These are phyloP conservation scores for Eurypyga helias DNA, from an alignment of 2,113 vertebrate species.

Conservation along the genomic window DNA sequence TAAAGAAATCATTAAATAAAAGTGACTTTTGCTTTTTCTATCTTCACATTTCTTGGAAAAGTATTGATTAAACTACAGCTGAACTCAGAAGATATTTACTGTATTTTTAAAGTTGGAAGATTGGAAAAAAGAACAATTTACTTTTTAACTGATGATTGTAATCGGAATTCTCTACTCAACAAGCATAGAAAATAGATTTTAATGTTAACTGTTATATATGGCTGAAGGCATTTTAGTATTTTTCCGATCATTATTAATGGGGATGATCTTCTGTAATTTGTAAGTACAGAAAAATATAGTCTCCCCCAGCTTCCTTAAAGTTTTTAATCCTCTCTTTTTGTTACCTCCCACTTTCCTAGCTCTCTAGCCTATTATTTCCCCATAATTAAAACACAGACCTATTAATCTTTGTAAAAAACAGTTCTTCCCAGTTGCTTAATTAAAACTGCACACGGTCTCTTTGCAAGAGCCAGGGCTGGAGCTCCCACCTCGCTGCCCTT, in stretches of 20 bases:
- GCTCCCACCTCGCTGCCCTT: neutral
- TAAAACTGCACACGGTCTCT: neutral
- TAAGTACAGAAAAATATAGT: neutral
- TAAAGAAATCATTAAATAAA: slow-evolving; percentile 70
- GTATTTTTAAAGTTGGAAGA: slow-evolving; percentile 26
- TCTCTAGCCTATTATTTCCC: slow-evolving; percentile 14
- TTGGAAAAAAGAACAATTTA: neutral
- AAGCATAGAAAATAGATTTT: slow-evolving; percentile 43
- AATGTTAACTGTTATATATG: neutral
- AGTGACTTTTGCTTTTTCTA: slow-evolving; percentile 67
- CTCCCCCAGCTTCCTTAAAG: neutral
- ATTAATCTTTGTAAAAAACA: neutral
- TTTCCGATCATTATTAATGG: slow-evolving; percentile 51
- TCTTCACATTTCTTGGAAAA: slow-evolving; percentile 67
- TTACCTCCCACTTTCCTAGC: neutral
- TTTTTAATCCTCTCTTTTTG: slow-evolving; percentile 14
- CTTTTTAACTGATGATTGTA: slow-evolving; percentile 24
- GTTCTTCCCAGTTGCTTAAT: neutral
- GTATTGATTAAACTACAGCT: slow-evolving; percentile 71
- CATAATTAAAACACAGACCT: slow-evolving; percentile 10
- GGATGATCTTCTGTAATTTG: slow-evolving; percentile 27
- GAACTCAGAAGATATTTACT: slow-evolving; percentile 47
- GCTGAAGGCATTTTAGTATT: slow-evolving; percentile 38
- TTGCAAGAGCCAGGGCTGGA: neutral
- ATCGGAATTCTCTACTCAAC: slow-evolving; percentile 68